Conservation (phyloP, 2,797 vertebrate genomes). For the Bovichtus diacanthus region DNA sequence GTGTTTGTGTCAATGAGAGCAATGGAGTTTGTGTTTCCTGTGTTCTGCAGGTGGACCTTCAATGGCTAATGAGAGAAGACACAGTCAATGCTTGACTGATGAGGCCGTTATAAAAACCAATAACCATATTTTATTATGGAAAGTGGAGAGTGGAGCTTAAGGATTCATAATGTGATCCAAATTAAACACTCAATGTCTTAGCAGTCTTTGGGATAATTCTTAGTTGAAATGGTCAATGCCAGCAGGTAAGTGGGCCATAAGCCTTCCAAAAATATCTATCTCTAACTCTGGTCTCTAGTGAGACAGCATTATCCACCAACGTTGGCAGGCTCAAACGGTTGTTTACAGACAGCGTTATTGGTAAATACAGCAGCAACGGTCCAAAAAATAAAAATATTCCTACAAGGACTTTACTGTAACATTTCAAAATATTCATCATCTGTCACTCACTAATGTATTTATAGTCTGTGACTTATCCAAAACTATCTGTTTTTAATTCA, state of each 20-base stretch:
- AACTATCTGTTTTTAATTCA: neutral
- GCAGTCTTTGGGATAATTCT: slow-evolving; percentile 21
- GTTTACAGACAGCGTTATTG: neutral
- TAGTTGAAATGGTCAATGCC: slow-evolving; percentile 17
- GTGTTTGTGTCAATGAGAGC: slow-evolving; percentile 75
- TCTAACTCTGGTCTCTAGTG: neutral
- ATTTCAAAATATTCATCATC: neutral
- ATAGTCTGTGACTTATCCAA: neutral
- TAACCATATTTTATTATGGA: slow-evolving; percentile 21
- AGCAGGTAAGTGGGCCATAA: neutral
- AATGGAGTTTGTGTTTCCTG: slow-evolving; percentile 70
- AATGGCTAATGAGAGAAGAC: slow-evolving; percentile 66
- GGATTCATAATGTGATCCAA: slow-evolving; percentile 32
- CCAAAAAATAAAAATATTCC: neutral
- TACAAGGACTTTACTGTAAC: neutral
- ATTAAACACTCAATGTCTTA: slow-evolving; percentile 26
- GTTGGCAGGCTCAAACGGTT: neutral
- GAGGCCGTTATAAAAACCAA: slow-evolving; percentile 47
- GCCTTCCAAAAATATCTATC: slow-evolving; percentile 17
- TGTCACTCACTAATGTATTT: neutral
- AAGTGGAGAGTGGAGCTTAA: slow-evolving; percentile 24
- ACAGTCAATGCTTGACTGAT: slow-evolving; percentile 55
- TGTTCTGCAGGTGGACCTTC: slow-evolving; percentile 76
- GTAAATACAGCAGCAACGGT: neutral
- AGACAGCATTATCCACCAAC: neutral